phyloP scores from a whole-genome alignment of 1,140 invertebrate genomes.

The Cydia amplana region DNA sequence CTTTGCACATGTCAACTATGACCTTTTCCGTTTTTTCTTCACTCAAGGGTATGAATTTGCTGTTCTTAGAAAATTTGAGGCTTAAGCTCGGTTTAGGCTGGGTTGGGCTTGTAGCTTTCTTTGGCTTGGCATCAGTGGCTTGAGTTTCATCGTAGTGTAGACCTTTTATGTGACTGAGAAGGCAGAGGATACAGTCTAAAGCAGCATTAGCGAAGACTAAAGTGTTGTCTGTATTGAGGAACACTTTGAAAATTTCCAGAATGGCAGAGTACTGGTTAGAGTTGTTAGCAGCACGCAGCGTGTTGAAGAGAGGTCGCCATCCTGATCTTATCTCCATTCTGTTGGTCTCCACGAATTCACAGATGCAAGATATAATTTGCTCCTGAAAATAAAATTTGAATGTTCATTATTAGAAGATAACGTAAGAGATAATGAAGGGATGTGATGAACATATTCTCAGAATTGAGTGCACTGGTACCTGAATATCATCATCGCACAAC shows the following conservation, averaged over 20 bases:
- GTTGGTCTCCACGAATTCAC: slow-evolving; percentile 96
- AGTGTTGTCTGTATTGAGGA: slow-evolving; percentile 94
- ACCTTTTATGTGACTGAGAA: slow-evolving; percentile 85
- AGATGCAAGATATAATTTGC: slow-evolving; percentile 96
- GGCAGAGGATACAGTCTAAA: slow-evolving; percentile 94
- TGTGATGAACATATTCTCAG: too few species aligned
- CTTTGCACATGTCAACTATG: slow-evolving; percentile 87
- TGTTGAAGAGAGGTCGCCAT: slow-evolving; percentile 95
- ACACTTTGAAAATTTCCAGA: slow-evolving; percentile 95
- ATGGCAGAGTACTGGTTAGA: slow-evolving; percentile 87
- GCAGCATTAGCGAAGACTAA: slow-evolving; percentile 96
- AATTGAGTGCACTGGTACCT: slow-evolving; percentile 78
- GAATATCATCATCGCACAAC: slow-evolving; percentile 94
- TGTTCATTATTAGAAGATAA: not conserved
- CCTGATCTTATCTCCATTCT: slow-evolving; percentile 94
- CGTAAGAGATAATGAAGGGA: too few species aligned
- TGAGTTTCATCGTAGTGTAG: slow-evolving; percentile 73
- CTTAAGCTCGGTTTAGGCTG: slow-evolving; percentile 66
- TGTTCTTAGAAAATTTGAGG: slow-evolving; percentile 70
- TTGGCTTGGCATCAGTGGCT: slow-evolving; percentile 65
- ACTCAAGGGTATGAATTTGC: slow-evolving; percentile 72
- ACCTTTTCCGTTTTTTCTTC: slow-evolving; percentile 76
- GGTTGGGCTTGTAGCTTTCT: slow-evolving; percentile 59
- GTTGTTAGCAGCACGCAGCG: slow-evolving; percentile 89
- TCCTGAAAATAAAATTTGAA: slow-evolving; percentile 78